These are phyloP conservation scores for Typhlomys cinereus DNA, from an alignment of 2,113 vertebrate genomes.

Conservation along the genomic window DNA sequence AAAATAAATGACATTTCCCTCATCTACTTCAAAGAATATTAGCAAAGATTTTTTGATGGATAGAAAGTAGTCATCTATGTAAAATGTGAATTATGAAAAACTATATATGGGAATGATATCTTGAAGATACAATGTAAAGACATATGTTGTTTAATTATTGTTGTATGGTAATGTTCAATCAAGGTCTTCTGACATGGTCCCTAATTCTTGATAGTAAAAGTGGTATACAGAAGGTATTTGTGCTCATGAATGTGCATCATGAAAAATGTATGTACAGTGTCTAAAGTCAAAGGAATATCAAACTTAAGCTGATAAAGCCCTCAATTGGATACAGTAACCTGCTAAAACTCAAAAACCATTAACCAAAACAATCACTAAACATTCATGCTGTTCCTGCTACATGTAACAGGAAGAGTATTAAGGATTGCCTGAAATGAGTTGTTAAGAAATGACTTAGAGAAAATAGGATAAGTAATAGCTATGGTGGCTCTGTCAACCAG, in stretches of 20 bases:
- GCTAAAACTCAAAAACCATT: background rate
- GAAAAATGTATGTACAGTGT: background rate
- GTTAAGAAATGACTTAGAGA: background rate
- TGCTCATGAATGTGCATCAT: background rate
- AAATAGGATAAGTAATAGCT: background rate
- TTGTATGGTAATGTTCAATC: background rate
- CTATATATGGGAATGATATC: too few species aligned
- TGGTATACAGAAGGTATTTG: background rate
- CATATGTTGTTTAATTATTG: too few species aligned
- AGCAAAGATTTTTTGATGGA: too few species aligned
- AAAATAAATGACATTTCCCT: too few species aligned
- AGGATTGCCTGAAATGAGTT: background rate
- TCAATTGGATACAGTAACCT: background rate
- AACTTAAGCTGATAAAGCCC: background rate
- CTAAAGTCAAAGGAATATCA: background rate
- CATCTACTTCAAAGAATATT: too few species aligned
- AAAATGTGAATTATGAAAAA: too few species aligned
- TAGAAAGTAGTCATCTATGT: too few species aligned
- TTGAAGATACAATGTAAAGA: too few species aligned
- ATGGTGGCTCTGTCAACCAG: background rate
- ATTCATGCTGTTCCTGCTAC: background rate
- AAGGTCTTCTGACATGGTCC: background rate
- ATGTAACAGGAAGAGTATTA: background rate
- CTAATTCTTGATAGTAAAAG: background rate
- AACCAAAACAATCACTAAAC: background rate